Conservation (phyloP, 2,113 vertebrate genomes). For the Rana temporaria region DNA sequence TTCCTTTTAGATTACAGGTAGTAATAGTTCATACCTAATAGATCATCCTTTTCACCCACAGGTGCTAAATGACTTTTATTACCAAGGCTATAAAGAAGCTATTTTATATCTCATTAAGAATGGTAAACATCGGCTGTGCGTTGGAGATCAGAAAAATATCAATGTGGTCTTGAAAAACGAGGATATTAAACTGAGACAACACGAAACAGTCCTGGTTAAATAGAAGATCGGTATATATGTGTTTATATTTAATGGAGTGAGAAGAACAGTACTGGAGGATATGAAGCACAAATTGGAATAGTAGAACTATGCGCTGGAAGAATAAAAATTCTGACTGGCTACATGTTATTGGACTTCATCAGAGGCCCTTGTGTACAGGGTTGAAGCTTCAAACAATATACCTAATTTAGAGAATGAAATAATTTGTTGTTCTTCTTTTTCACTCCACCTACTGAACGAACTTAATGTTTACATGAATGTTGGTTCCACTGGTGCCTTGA, state of each 20-base stretch:
- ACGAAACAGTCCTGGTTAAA: background rate
- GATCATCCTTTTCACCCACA: slow-evolving; percentile 53
- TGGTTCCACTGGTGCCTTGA: no score
- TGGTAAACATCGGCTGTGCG: background rate
- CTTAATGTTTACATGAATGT: no score
- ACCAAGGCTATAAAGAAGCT: slow-evolving; percentile 74
- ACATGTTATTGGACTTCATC: no score
- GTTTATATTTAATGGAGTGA: background rate
- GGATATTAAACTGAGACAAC: background rate
- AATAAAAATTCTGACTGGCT: no score
- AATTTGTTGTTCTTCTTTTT: no score
- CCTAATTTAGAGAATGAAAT: no score
- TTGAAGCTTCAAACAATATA: no score
- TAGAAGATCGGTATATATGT: background rate
- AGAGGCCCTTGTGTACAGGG: no score
- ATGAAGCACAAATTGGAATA: no score
- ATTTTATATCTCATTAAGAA: slow-evolving; percentile 12
- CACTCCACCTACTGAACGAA: no score
- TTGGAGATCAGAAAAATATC: background rate
- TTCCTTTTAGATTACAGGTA: no score
- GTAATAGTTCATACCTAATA: background rate
- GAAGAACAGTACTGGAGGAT: background rate
- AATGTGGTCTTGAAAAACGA: background rate
- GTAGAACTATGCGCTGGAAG: no score
- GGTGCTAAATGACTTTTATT: slow-evolving; percentile 73